A percentile compares a stretch with the other conserved stretches of the same genome.
These are phyloP conservation scores for Patella caerulea DNA, from an alignment of 2,888 invertebrate genomes.

Conservation along the genomic window DNA sequence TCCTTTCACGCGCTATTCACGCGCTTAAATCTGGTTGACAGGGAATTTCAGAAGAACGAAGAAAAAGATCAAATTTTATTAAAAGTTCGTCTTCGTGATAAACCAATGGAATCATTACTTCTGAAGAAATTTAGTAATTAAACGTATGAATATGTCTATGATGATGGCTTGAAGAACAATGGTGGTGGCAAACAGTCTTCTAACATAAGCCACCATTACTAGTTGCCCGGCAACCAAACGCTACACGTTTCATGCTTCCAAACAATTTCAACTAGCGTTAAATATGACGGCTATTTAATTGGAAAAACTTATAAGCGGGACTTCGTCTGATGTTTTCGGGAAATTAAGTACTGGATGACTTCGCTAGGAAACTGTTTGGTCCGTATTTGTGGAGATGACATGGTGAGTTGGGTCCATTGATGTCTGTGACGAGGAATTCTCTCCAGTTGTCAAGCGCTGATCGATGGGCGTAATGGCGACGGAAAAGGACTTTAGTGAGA, in stretches of 20 bases:
- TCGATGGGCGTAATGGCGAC: conserved; percentile 7
- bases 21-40: too few relatives aligned
- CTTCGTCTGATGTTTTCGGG: conserved; percentile 3
- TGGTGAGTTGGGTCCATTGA: not conserved
- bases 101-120: too few relatives aligned
- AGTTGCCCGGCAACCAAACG: conserved; percentile 2
- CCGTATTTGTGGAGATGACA: not conserved
- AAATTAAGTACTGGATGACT: conserved; percentile 4
- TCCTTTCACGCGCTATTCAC: too few relatives aligned
- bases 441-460: not conserved
- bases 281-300: conserved; percentile 6
- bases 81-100: too few relatives aligned
- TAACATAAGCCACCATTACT: not conserved
- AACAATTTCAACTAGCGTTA: conserved; percentile 6
- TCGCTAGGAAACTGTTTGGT: not conserved
- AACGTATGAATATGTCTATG: too few relatives aligned
- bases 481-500: not conserved
- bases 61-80: too few relatives aligned
- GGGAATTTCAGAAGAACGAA: too few relatives aligned
- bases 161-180: too few relatives aligned
- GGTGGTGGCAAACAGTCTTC: not conserved
- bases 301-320: not conserved
- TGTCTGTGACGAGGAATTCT: not conserved
- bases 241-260: not conserved
- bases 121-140: too few relatives aligned